A percentile compares a stretch with the other conserved stretches of the same genome.
These are phyloP conservation scores for Periphyllus acericola DNA, from an alignment of 2,888 invertebrate genomes.

Conservation along the genomic window DNA sequence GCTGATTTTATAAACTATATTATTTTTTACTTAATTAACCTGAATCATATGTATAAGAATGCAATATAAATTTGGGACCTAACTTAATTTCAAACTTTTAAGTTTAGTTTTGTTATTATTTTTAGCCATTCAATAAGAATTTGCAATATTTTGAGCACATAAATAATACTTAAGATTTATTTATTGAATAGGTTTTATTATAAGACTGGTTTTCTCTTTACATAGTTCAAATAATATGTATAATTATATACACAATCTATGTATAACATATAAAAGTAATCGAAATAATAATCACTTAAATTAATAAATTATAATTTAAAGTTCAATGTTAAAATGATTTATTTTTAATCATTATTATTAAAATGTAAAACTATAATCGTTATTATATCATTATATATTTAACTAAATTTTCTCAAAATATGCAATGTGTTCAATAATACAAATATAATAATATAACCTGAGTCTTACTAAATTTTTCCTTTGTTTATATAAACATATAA, in stretches of 20 bases:
- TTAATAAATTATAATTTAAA: background rate
- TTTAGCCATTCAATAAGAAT: background rate
- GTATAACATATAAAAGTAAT: background rate
- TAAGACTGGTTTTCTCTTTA: background rate
- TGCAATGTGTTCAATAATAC: background rate
- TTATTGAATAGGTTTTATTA: background rate
- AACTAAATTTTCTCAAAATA: background rate
- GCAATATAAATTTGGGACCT: background rate
- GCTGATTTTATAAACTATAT: slow-evolving; percentile 3
- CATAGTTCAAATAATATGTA: background rate
- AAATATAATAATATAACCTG: background rate
- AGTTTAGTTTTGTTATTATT: background rate
- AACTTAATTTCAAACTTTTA: background rate
- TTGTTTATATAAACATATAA: background rate
- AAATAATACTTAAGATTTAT: background rate
- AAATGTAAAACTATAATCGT: background rate
- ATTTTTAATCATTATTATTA: background rate
- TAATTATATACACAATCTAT: background rate
- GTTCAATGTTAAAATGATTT: background rate
- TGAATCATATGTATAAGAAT: background rate
- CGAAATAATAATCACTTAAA: background rate
- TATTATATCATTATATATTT: background rate
- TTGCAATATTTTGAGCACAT: background rate
- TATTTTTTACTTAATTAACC: background rate
- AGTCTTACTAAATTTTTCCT: background rate